Evolutionary conservation across 2,888 invertebrate genomes (phyloP), one percentile per base, ranked within the genome.

Genomic region (Melinaea marsaeus): DNA sequence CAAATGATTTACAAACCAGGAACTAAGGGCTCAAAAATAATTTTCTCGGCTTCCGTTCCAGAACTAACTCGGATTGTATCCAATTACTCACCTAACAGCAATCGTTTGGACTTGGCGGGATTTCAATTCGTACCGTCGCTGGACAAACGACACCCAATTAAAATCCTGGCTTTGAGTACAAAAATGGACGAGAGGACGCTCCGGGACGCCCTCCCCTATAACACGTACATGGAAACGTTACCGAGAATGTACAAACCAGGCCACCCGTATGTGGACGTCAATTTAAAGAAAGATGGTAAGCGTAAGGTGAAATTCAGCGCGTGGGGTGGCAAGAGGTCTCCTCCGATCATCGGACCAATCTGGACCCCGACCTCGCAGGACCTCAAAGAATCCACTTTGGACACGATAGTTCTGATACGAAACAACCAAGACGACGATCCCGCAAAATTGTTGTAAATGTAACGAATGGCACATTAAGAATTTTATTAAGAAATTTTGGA

Each of bases 221-320:
- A 83, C 60, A 73, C 72, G 0, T 85, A 83, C 13, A 65, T 86
- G 56, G 86, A 86, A 51, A 72, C 79, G 2, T 63, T 85, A 22
- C 84, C 86, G 3, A 83, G 79, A 64, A 64, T 81, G 1, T 90
- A 79, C 68, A 89, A 86, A 61, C 81, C 81, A 9, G 90, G 90
- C 0, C 90, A 88, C 67, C 84, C 89, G 0, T 90, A 89, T 66
- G 69, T 75, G 4, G 85, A 88, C 47, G 80, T 89, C 1, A 80
- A 83, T 59, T 74, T 89, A 63, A 90, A 88, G 71, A 89, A 85
- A 61, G 88, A 90, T 63, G 90, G 89, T 0, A 90, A 90, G 69
- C 78, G 90, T 73, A 90, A 90, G 76, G 86, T 89, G 4, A 90
- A 90, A 66, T 90, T 90, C 61, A 90, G 90, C 68, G 85, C 87